Evolutionary conservation across 2,888 invertebrate species (phyloP).

Genomic region (Cantharis flavilabris): DNA sequence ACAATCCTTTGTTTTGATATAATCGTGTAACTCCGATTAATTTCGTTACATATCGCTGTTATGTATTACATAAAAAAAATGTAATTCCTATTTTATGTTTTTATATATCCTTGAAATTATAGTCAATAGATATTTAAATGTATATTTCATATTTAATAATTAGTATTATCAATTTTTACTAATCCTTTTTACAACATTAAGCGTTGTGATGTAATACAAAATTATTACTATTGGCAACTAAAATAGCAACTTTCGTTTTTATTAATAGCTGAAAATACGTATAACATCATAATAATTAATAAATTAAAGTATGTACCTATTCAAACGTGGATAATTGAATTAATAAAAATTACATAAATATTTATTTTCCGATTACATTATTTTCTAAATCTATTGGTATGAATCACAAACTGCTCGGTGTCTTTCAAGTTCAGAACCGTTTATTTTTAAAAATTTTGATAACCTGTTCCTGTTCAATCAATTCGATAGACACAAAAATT

Average conservation of each 20-base stretch:
- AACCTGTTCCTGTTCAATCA: neutral
- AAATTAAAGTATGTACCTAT: neutral
- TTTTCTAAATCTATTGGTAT: neutral
- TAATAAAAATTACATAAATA: neutral
- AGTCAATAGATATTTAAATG: neutral
- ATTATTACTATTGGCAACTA: neutral
- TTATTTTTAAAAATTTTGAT: neutral
- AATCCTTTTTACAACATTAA: neutral
- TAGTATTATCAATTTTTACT: neutral
- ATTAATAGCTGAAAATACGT: neutral
- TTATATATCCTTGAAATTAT: neutral
- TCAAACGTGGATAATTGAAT: neutral
- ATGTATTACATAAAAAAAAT: neutral
- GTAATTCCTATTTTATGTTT: neutral
- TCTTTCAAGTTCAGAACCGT: neutral
- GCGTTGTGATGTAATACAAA: neutral
- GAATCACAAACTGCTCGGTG: neutral
- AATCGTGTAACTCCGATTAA: conserved; percentile 6
- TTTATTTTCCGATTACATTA: neutral
- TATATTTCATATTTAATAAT: neutral
- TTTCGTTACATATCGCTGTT: conserved; percentile 3
- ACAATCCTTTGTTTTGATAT: conserved; percentile 23
- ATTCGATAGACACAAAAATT: neutral
- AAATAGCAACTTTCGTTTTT: neutral
- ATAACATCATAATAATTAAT: neutral